Base-by-base conservation (phyloP, 2,113 vertebrate species). In the Melanotaenia duboulayi region DNA sequence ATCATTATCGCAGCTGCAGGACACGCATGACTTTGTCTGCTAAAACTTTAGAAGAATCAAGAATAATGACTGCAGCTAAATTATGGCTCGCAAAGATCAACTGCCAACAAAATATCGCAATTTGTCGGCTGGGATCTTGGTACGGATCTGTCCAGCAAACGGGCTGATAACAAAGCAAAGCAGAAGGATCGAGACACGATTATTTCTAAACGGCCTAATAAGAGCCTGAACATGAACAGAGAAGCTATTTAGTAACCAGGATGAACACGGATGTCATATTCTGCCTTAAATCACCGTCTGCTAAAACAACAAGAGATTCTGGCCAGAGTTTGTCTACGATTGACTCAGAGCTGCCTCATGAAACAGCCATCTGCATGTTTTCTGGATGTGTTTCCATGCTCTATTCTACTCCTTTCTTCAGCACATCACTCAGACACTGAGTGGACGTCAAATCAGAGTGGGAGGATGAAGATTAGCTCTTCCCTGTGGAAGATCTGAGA, bases 211-310 rank as follows among this genome's bases (percentile, higher is more conserved):
- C n/a, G n/a, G n/a, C n/a, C n/a, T 58, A 81, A 68, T 48, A 80
- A 85, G 2, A 61, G 28, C 66, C 69, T 25, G 25, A 65, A 76
- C 76, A 74, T 8, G 22, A 78, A 61, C 61, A 57, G 44, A 74
- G 68, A 62, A 82, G 73, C 73, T 69, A 65, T 80, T 71, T 70
- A 83, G 69, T 68, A 67, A 69, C 61, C 32, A 19, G 23, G 66
- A 71, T 72, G 72, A 78, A 56, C 63, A 40, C 57, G 65, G 89
- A 88, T 64, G 54, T 88, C 82, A 88, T 80, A 22, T 56, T 54
- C 61, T 50, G 68, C 63, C 51, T 71, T 56, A 71, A 80, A 71
- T 72, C 62, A 83, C 51, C 20, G 50, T 71, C 75, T 44, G 57
- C 61, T 71, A 76, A 73, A 81, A 71, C 48, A 85, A 76, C 71